Base-by-base conservation (phyloP, 1,140 invertebrate species). In the Cydia splendana region DNA sequence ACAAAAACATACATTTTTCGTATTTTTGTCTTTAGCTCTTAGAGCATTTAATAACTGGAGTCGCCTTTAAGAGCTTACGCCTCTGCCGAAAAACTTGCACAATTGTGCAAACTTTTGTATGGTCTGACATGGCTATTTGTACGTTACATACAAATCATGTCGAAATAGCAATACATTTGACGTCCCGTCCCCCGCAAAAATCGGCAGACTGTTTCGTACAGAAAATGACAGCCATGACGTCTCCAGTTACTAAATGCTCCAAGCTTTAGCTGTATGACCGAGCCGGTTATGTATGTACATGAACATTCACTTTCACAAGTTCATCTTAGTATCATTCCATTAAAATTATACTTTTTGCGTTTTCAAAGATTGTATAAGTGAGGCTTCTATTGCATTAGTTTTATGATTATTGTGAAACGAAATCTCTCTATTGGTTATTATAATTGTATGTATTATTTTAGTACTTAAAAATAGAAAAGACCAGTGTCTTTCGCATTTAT, bases 401-500 rank as follows among this genome's bases (percentile, higher is more conserved):
- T 57, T 57, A 57, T 57, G 15, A 57, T 18, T 57, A 57, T 57
- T 18, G 53, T 18, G n/a, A 18, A 0, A 51, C 48, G 13, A 57
- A 18, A 57, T 57, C 53, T 53, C 15, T 57, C 57, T 24, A 62
- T 24, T 62, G 2, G 20, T 24, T 24, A 62, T 12, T 24, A 7
- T 62, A 57, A 57, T n/a, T 24, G 24, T 0, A 24, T 24, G 24
- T 18, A 53, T 53, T 53, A 57, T 20, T 18, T n/a, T 53, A 45
- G 42, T 53, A 53, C 51, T 18, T 62, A 62, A 62, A 62, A n/a
- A 62, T 62, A 62, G 20, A 24, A 24, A 24, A 24, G 6, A 24
- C 57, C 20, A 62, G 57, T 62, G 24, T 62, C 0, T 62, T 62
- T 24, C n/a, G 57, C 57, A 62, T 62, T 62, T 62, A 62, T 62